phyloP scores from a whole-genome alignment of 2,797 vertebrate species.

The Ptychadena robeensis region DNA sequence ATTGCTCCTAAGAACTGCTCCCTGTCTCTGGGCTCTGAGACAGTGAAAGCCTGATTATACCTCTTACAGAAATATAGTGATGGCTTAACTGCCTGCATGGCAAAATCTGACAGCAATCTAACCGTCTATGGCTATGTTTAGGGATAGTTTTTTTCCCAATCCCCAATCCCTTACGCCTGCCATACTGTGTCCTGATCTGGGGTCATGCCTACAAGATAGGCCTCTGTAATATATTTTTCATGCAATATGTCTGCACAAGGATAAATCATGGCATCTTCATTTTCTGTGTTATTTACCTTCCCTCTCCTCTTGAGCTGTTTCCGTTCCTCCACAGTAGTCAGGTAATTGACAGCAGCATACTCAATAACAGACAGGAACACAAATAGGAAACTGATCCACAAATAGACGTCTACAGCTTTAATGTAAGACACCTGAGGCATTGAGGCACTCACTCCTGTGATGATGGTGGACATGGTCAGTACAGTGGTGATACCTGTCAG shows the following conservation, averaged over 20 bases:
- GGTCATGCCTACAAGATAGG: too few relatives aligned
- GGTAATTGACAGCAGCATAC: constrained; percentile 90
- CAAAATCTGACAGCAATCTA: too few relatives aligned
- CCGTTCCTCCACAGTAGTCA: constrained; percentile 87
- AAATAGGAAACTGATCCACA: constrained; percentile 92
- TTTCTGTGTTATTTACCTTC: constrained; percentile 74
- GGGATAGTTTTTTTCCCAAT: too few relatives aligned
- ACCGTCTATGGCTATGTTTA: too few relatives aligned
- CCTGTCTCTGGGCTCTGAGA: too few relatives aligned
- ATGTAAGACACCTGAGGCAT: constrained; percentile 93
- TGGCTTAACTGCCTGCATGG: too few relatives aligned
- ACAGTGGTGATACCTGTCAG: constrained; percentile 87
- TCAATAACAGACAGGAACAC: constrained; percentile 90
- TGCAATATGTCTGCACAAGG: not conserved
- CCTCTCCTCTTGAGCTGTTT: constrained; percentile 79
- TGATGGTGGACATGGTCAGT: constrained; percentile 91
- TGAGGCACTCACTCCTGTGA: constrained; percentile 88
- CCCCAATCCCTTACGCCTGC: too few relatives aligned
- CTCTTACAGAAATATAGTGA: too few relatives aligned
- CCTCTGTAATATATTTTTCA: not conserved
- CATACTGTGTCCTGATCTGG: too few relatives aligned
- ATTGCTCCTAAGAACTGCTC: too few relatives aligned
- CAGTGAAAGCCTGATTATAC: too few relatives aligned
- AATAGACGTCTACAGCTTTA: constrained; percentile 89
- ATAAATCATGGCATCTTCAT: not conserved